Conservation (phyloP, 2,113 vertebrate genomes). For the Ciconia maguari region DNA sequence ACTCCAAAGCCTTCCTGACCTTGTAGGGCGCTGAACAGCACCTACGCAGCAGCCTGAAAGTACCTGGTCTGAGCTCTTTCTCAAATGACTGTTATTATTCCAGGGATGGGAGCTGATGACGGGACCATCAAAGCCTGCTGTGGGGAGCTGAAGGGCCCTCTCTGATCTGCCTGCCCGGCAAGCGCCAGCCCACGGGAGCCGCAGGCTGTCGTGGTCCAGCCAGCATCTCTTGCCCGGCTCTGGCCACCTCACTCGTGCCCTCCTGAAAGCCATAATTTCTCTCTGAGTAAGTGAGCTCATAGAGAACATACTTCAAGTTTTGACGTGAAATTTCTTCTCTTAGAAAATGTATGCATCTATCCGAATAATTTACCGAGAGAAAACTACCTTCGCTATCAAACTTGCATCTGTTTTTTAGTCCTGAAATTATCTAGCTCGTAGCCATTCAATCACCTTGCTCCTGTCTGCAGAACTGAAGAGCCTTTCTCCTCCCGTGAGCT, state of each 20-base stretch:
- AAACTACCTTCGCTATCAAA: neutral
- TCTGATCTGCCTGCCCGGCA: neutral
- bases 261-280: neutral
- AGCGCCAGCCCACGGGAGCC: neutral
- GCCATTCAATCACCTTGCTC: fast-evolving
- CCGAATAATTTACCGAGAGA: neutral
- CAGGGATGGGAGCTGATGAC: neutral
- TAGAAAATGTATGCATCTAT: fast-evolving
- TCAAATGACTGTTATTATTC: neutral
- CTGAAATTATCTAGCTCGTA: fast-evolving
- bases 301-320: too few relatives aligned
- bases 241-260: fast-evolving
- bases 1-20: neutral
- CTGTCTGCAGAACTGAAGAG: neutral
- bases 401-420: neutral
- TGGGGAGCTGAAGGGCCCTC: neutral
- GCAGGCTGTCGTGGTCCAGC: neutral
- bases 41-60: neutral
- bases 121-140: neutral
- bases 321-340: neutral
- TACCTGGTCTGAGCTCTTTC: neutral
- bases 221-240: neutral
- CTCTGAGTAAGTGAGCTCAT: neutral
- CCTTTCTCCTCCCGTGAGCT: neutral
- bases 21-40: neutral